Evolutionary conservation across 2,888 invertebrate genomes (phyloP).

Genomic region (Oxyteleia sp.): DNA sequence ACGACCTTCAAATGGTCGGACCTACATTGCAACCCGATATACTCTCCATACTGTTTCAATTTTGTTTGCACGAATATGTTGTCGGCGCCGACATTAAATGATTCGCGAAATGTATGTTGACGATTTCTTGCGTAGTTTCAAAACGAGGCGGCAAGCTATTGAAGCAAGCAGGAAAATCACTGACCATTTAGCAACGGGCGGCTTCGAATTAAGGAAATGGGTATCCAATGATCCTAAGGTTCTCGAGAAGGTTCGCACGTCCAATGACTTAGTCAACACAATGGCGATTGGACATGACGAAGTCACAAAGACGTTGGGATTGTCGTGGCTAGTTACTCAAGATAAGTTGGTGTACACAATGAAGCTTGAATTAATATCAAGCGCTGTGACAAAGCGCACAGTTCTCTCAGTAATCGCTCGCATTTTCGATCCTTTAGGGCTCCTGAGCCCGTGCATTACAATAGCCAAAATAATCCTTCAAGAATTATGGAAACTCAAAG

Average conservation of each 20-base stretch:
- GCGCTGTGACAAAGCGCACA: neutral
- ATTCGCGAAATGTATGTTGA: neutral
- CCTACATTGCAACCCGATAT: too few species aligned
- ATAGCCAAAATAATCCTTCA: slow-evolving; percentile 23
- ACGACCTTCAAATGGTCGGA: too few species aligned
- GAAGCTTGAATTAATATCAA: neutral
- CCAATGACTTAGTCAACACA: neutral
- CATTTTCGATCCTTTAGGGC: slow-evolving; percentile 18
- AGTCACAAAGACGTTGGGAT: slow-evolving; percentile 12
- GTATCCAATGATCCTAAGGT: slow-evolving; percentile 10
- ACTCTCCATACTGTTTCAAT: too few species aligned
- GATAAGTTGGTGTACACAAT: neutral
- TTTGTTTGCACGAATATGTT: too few species aligned
- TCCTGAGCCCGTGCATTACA: slow-evolving; percentile 12
- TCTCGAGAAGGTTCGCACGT: too few species aligned
- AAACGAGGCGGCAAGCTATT: slow-evolving; percentile 7
- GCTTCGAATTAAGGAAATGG: slow-evolving; percentile 29
- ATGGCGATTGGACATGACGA: neutral
- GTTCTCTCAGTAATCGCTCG: neutral
- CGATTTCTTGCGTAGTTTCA: neutral
- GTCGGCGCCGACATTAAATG: too few species aligned
- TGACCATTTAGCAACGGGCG: neutral
- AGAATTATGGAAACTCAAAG: slow-evolving; percentile 7
- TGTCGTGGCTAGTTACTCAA: neutral
- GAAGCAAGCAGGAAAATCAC: neutral